Percentiles rank a stretch among this genome's conserved stretches.
phyloP scores from a whole-genome alignment of 2,113 vertebrate species.

The Hemiprocne comata region DNA sequence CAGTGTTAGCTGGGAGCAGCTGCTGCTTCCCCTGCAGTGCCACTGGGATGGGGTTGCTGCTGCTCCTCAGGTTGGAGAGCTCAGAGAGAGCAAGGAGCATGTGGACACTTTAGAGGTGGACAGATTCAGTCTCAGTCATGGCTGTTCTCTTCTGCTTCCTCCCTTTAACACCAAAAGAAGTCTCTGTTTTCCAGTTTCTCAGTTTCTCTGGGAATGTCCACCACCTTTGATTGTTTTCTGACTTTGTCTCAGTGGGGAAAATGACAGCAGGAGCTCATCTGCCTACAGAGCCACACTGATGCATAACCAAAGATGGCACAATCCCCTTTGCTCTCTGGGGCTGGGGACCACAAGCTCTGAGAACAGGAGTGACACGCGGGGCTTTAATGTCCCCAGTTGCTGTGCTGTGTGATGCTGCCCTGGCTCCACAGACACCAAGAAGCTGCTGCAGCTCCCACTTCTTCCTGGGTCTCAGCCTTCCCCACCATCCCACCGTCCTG shows the following conservation, averaged over 20 bases:
- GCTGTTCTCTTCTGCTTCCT: not conserved
- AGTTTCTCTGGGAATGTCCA: not conserved
- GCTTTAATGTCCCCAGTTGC: accelerated
- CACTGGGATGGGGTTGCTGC: not conserved
- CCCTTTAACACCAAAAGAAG: accelerated
- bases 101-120: not conserved
- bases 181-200: not conserved
- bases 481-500: not conserved
- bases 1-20: not conserved
- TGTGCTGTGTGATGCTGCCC: accelerated
- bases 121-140: too few relatives aligned
- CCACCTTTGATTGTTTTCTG: not conserved
- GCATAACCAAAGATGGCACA: not conserved
- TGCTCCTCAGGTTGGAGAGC: accelerated
- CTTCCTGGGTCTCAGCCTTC: not conserved
- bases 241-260: not conserved
- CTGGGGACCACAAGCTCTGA: accelerated
- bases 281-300: accelerated
- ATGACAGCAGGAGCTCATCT: not conserved
- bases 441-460: accelerated
- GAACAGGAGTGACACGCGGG: not conserved
- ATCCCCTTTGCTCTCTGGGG: not conserved
- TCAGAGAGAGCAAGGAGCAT: not conserved
- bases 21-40: not conserved
- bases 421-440: not conserved